Percentiles rank a stretch among this genome's conserved stretches.
Evolutionary conservation across 23 tunicate species (phyloP).

Genomic region (Clavelina lepadiformis): DNA sequence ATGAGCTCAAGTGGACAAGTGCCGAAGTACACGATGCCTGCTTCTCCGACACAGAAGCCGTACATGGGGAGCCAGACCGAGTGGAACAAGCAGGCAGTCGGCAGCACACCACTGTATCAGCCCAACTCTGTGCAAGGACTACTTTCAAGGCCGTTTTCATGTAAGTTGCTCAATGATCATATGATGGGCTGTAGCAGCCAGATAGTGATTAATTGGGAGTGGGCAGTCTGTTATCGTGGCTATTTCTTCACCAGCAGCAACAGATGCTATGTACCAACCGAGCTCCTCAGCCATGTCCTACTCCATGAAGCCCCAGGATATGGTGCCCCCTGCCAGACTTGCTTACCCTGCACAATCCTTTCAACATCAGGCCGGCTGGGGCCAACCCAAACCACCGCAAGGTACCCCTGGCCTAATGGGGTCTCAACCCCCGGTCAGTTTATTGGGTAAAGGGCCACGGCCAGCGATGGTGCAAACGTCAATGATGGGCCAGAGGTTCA

Average conservation of each 20-base stretch:
- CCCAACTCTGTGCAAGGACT: constrained; percentile 63
- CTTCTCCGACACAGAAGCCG: background rate
- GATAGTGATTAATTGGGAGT: too few relatives aligned
- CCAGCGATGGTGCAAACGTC: constrained; percentile 29
- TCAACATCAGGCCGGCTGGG: constrained; percentile 27
- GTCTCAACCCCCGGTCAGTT: constrained; percentile 22
- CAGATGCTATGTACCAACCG: constrained; percentile 23
- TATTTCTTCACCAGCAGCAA: constrained; percentile 14
- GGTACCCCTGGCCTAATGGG: constrained; percentile 39
- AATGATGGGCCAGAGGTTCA: constrained; percentile 56
- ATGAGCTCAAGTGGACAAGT: constrained; percentile 6
- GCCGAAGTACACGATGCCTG: constrained; percentile 23
- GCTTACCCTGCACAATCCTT: constrained; percentile 1
- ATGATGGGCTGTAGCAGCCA: too few relatives aligned
- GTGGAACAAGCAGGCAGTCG: constrained; percentile 28
- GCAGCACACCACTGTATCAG: constrained; percentile 28
- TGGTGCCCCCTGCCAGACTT: background rate
- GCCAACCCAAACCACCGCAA: constrained; percentile 3
- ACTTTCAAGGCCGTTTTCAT: constrained; percentile 66
- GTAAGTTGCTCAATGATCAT: too few relatives aligned
- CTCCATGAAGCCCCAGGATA: constrained; percentile 3
- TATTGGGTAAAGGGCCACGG: constrained; percentile 33
- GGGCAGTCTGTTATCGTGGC: too few relatives aligned
- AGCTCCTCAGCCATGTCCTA: constrained; percentile 10
- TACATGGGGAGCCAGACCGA: constrained; percentile 12